Evolutionary conservation across 2,797 vertebrate genomes (phyloP).

Genomic region (Muraenolepis orangiensis): DNA sequence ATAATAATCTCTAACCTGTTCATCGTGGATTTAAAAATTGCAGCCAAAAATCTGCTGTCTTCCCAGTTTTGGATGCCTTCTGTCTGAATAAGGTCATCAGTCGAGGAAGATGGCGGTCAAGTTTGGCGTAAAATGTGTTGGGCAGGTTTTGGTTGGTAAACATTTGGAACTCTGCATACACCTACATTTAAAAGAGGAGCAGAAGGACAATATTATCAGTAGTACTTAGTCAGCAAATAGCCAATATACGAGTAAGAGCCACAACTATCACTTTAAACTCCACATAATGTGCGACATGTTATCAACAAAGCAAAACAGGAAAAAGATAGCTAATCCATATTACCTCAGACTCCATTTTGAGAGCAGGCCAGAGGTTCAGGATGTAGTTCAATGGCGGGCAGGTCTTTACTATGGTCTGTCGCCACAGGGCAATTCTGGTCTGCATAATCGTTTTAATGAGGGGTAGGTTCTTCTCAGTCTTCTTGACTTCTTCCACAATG

Average conservation of each 20-base stretch:
- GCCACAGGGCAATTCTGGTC: slow-evolving; percentile 24
- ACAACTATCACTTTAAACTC: background rate
- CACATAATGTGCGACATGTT: background rate
- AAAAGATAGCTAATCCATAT: slow-evolving; percentile 1
- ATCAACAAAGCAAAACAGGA: no score
- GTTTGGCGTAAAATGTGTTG: slow-evolving; percentile 24
- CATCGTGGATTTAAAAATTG: slow-evolving; percentile 16
- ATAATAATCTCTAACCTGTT: slow-evolving; percentile 14
- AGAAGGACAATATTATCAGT: background rate
- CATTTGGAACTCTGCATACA: slow-evolving; percentile 25
- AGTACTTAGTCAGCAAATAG: background rate
- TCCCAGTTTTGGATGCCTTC: slow-evolving; percentile 23
- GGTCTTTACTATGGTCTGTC: slow-evolving; percentile 23
- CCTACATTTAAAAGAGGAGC: slow-evolving; percentile 4
- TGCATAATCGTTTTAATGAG: slow-evolving; percentile 31
- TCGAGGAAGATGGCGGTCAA: slow-evolving; percentile 14
- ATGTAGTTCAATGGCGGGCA: slow-evolving; percentile 24
- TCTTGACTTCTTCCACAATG: slow-evolving; percentile 26
- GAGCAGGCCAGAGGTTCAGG: slow-evolving; percentile 27
- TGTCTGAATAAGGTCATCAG: slow-evolving; percentile 27
- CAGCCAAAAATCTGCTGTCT: slow-evolving; percentile 25
- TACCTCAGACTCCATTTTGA: slow-evolving; percentile 22
- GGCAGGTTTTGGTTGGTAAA: slow-evolving; percentile 29
- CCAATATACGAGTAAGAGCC: background rate
- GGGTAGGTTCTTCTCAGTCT: slow-evolving; percentile 23